phyloP scores from a whole-genome alignment of 2,113 vertebrate species.

The Ceyx melanurus region DNA sequence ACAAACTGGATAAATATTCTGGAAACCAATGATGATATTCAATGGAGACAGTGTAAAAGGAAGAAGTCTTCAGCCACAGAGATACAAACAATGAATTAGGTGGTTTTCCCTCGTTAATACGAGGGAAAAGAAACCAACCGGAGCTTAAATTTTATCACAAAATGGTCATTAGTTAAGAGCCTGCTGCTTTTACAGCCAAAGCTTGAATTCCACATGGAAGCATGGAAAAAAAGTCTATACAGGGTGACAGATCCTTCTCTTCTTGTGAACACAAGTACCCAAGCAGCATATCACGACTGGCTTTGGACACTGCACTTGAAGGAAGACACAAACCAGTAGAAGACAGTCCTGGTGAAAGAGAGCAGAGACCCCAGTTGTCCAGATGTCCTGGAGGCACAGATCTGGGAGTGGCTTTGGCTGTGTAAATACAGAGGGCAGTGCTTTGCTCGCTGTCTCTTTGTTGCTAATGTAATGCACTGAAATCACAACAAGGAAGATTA shows the following conservation, averaged over 20 bases:
- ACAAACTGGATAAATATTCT: neutral
- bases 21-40: neutral
- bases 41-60: neutral
- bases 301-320: neutral
- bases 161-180: neutral
- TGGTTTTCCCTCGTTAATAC: neutral
- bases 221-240: neutral
- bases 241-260: neutral
- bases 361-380: neutral
- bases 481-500: neutral
- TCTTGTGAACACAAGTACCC: neutral
- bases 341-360: neutral
- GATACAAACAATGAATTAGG: neutral
- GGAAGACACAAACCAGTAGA: neutral
- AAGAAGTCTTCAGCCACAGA: neutral
- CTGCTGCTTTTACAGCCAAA: neutral
- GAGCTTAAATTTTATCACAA: neutral
- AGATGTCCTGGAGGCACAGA: neutral
- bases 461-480: neutral
- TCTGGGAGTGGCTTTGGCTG: neutral
- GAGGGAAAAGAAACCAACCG: neutral
- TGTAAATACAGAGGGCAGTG: neutral
- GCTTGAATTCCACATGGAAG: neutral
- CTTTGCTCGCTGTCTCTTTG: neutral
- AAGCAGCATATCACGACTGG: neutral